Evolutionary conservation across 2,113 vertebrate species (phyloP), one percentile per base, ranked within the genome.

Genomic region (Sitta europaea): DNA sequence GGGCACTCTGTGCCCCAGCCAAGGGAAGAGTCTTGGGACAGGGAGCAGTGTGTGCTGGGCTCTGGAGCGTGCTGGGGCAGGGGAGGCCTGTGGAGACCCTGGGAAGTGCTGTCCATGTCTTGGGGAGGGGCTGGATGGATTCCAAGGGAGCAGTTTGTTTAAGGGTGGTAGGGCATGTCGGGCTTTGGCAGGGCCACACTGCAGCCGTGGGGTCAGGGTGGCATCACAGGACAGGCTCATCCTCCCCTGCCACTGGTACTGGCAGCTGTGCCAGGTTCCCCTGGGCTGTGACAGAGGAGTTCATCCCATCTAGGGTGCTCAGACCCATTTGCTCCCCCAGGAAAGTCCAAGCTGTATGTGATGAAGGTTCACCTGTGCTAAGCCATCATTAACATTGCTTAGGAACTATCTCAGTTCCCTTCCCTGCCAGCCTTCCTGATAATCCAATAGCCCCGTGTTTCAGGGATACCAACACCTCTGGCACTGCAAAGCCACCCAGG

Each of bases 111-210:
- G n/a, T n/a, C 40, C 2, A 1, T 31, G 50, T 71, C 51, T 9
- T 7, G 5, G 29, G 21, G 28, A 55, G 29, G 29, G 25, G 19
- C 62, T 80, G 73, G 62, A 24, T 61, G 57, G 53, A 27, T 22
- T 35, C 36, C 10, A 19, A 20, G 24, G n/a, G 11, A 43, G 27
- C 7, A 14, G 33, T 29, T 57, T 27, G 6, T 47, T 27, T 47
- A 22, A 36, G 42, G 14, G n/a, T 1, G 1, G 36, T 1, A 2
- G 53, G 28, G n/a, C 16, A 23, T 62, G 12, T 31, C 0, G 0
- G 33, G 20, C 47, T 50, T 57, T 62, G 21, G 62, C 28, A 33
- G 45, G 51, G 10, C 24, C 25, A 23, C 38, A 33, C 23, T 36
- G 25, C n/a, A 40, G 10, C 24, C 0, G 0, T 14, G 14, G n/a